phyloP scores from a whole-genome alignment of 2,113 vertebrate species.

The Collichthys lucidus region DNA sequence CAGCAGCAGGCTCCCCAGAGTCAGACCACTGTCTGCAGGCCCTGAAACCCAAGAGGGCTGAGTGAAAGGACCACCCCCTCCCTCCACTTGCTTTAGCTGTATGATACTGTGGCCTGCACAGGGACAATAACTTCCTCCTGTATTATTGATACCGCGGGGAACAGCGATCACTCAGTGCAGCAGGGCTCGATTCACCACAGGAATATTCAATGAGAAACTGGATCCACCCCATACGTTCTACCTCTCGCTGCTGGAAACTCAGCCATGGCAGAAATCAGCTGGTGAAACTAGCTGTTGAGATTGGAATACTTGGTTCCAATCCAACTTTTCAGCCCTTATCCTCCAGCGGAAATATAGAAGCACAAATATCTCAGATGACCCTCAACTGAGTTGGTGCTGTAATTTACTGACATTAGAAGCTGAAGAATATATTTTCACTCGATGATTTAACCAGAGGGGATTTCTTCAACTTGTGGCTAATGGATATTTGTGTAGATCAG shows the following conservation, averaged over 20 bases:
- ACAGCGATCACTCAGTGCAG: conserved; percentile 83
- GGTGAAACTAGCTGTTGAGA: conserved; percentile 69
- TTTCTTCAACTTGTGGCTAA: not conserved
- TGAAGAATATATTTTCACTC: not conserved
- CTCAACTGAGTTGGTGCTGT: no score
- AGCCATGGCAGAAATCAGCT: conserved; percentile 61
- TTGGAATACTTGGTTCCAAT: conserved; percentile 57
- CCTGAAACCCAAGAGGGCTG: conserved; percentile 81
- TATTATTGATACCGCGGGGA: conserved; percentile 87
- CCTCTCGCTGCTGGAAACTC: conserved; percentile 63
- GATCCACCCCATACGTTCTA: conserved; percentile 65
- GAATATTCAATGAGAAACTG: conserved; percentile 87
- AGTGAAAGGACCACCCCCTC: conserved; percentile 81
- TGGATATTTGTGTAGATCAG: not conserved
- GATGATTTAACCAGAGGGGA: not conserved
- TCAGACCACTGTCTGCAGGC: conserved; percentile 78
- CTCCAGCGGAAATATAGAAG: not conserved
- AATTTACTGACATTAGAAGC: not conserved
- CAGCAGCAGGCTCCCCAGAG: conserved; percentile 73
- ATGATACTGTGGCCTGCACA: conserved; percentile 76
- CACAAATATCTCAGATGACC: not conserved
- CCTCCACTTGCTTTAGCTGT: conserved; percentile 73
- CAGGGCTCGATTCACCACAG: conserved; percentile 81
- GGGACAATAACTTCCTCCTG: conserved; percentile 88
- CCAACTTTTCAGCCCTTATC: conserved; percentile 9